Base-by-base conservation (phyloP, 2,797 vertebrate genomes). In the Pseudochromis fuscus region DNA sequence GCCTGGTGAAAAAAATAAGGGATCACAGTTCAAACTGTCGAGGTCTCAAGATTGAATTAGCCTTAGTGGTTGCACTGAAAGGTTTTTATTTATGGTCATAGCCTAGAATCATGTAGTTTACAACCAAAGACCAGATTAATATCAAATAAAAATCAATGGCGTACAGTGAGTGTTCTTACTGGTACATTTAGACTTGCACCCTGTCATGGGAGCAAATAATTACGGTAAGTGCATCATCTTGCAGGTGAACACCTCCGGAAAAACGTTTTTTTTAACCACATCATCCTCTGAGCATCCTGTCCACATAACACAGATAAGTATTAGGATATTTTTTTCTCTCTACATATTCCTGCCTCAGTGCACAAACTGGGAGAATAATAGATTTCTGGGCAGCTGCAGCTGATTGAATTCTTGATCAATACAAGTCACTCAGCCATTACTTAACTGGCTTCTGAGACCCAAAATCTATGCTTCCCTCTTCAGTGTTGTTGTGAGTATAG, bases 331-430 rank as follows among this genome's bases (percentile, higher is more conserved):
- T 74, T 21, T 28, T 24, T 28, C 3, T 59, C 9, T 23, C 8
- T 46, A 42, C 42, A 35, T 46, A 42, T 44, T 44, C 13, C 35
- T 27, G 7, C 15, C 8, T 64, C 9, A 1, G 52, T 38, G 31
- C 16, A 58, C 28, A 42, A 42, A 42, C 9, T n/a, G 8, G 38
- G 62, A 51, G 62, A 51, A 25, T 24, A 72, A 67, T 16, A 51
- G 49, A 46, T 56, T 0, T 5, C 25, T 25, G 11, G 16, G 18
- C 24, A 37, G 45, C 25, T 42, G 13, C 18, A 42, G 27, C 19
- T 42, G n/a, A 33, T 37, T 6, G 35, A 11, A 18, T 37, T 75
- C 46, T 62, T 61, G 12, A 55, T 77, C 61, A 38, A 57, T 50
- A 53, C 28, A 21, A 2, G 28, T 48, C 33, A 74, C 23, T 67